phyloP scores from a whole-genome alignment of 2,888 invertebrate genomes.

The Phymatocera aterrima region DNA sequence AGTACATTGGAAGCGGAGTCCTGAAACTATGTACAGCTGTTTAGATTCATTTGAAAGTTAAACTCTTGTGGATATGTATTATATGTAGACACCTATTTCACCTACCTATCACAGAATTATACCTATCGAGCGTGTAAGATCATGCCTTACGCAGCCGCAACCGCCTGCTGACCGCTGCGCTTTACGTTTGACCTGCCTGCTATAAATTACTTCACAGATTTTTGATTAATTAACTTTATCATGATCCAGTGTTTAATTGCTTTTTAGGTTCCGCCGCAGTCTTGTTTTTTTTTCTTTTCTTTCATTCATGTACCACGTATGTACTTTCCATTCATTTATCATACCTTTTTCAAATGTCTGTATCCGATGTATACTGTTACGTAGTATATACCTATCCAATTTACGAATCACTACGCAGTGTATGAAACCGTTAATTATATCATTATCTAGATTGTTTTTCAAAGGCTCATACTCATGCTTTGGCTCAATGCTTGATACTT shows the following conservation, averaged over 20 bases:
- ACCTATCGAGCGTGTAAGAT: background rate
- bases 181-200: slow-evolving; percentile 30
- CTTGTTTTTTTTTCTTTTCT: too few species aligned
- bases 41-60: slow-evolving; percentile 31
- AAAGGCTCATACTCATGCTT: slow-evolving; percentile 1
- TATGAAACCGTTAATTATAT: slow-evolving; percentile 27
- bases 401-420: background rate
- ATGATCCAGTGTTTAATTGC: slow-evolving; percentile 37
- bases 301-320: background rate
- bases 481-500: too few species aligned
- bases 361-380: too few species aligned
- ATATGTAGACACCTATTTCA: background rate
- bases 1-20: slow-evolving; percentile 6
- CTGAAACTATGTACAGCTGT: background rate
- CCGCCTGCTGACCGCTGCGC: background rate
- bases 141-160: background rate
- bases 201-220: slow-evolving; percentile 39
- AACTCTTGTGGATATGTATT: slow-evolving; percentile 4
- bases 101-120: background rate
- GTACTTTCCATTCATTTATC: background rate
- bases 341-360: background rate
- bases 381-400: too few species aligned
- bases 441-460: slow-evolving; percentile 8
- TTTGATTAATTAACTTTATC: slow-evolving; percentile 42
- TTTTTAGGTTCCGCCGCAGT: background rate